phyloP scores from a whole-genome alignment of 2,888 invertebrate species.

The Pecten maximus region DNA sequence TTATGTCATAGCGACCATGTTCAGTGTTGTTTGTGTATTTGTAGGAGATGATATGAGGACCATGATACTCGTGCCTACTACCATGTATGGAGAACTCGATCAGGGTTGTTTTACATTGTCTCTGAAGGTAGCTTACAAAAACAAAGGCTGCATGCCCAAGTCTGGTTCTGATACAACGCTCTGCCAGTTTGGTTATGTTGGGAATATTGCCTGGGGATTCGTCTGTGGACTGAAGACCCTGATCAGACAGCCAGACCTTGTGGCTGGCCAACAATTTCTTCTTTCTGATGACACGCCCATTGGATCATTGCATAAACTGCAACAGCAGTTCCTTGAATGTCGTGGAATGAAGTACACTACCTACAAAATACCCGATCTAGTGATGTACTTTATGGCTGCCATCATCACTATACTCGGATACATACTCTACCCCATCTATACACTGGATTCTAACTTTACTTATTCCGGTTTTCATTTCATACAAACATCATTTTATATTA shows the following conservation, averaged over 20 bases:
- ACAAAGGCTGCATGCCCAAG: neutral
- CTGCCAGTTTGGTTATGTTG: neutral
- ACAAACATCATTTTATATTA: neutral
- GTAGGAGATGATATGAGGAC: neutral
- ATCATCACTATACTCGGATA: neutral
- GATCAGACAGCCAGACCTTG: neutral
- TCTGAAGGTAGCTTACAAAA: neutral
- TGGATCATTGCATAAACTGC: neutral
- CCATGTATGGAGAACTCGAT: slow-evolving; percentile 14
- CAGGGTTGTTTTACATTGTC: neutral
- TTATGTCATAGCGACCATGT: neutral
- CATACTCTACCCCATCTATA: neutral
- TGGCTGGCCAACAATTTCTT: neutral
- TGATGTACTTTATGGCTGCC: neutral
- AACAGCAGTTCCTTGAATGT: neutral
- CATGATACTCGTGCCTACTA: neutral
- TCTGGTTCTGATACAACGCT: neutral
- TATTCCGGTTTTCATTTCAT: neutral
- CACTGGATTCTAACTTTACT: neutral
- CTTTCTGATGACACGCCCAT: neutral
- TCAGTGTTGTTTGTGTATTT: neutral
- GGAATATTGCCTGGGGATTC: neutral
- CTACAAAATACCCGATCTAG: neutral
- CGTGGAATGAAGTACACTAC: neutral
- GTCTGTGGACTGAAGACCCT: neutral